Base-by-base conservation (phyloP, 1,140 invertebrate genomes). In the Megalopta genalis region DNA sequence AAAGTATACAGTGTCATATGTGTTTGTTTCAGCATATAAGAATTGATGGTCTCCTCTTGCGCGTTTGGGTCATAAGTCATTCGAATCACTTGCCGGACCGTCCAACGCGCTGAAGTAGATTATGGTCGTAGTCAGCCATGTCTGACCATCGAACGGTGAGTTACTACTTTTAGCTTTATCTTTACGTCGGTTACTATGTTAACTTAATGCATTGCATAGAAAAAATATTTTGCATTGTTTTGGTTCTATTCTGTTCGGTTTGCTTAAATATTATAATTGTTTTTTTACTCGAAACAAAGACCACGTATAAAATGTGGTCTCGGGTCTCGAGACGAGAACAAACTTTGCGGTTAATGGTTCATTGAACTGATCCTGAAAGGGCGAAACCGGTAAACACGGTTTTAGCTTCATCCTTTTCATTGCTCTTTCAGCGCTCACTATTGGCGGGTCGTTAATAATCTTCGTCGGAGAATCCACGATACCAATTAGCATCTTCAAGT, bases 331-430 rank as follows among this genome's bases (percentile, higher is more conserved):
- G 71, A 72, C 75, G 68, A 54, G 72, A 72, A 59, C 75, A 80
- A 82, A 65, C 63, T 78, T 85, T 21, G 46, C 82, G 66, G 69
- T 75, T 59, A 49, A 10, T 71, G 64, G 83, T 81, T 86, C 83
- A 77, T 68, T 59, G 84, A 85, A 85, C 83, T 70, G 63, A 59
- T 9, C 76, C 46, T 54, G 64, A 82, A 84, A 63, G 77, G 77
- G 70, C 21, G 39, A 68, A 70, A 77, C 59, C 73, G 85, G 59
- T 69, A 76, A 76, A 72, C 72, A 27, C 67, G 83, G 65, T 52
- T 52, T 18, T 54, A 49, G 32, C n/a, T 66, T 67, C 32, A 46
- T 65, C 64, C 63, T 63, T 37, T 69, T 25, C 14, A 21, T 7
- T 21, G 32, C 5, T 21, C 2, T 14, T 42, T 37, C 54, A 73